Evolutionary conservation across 2,113 vertebrate species (phyloP).

Genomic region (Macquaria ambigua): DNA sequence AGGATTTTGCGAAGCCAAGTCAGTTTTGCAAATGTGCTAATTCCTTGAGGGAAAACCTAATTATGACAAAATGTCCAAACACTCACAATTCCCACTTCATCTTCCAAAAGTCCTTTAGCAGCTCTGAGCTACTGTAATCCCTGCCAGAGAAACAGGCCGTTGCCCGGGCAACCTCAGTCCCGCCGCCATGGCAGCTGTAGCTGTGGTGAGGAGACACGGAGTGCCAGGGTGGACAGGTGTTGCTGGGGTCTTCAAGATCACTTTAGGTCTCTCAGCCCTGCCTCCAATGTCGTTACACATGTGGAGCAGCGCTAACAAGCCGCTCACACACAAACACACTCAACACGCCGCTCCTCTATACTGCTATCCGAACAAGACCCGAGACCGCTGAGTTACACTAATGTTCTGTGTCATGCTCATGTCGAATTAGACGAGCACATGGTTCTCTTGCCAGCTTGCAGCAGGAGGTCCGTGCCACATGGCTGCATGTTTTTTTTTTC

Average conservation of each 20-base stretch:
- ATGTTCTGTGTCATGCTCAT: slow-evolving; percentile 58
- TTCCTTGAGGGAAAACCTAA: slow-evolving; percentile 66
- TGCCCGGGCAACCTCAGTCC: slow-evolving; percentile 72
- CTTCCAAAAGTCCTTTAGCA: slow-evolving; percentile 64
- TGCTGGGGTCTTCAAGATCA: slow-evolving; percentile 66
- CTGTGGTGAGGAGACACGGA: slow-evolving; percentile 47
- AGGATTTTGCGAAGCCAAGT: slow-evolving; percentile 45
- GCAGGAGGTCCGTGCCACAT: slow-evolving; percentile 68
- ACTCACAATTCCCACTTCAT: slow-evolving; percentile 66
- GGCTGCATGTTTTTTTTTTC: slow-evolving; percentile 34
- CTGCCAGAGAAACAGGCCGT: slow-evolving; percentile 69
- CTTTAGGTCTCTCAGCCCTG: slow-evolving; percentile 46
- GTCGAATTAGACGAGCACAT: slow-evolving; percentile 56
- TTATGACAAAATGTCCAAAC: slow-evolving; percentile 76
- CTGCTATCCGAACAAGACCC: slow-evolving; percentile 21
- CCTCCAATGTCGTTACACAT: slow-evolving; percentile 60
- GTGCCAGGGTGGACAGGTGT: slow-evolving; percentile 77
- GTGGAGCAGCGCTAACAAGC: slow-evolving; percentile 69
- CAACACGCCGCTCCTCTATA: slow-evolving; percentile 13
- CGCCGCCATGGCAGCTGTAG: slow-evolving; percentile 72
- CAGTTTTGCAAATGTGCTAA: slow-evolving; percentile 64
- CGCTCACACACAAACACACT: slow-evolving; percentile 39
- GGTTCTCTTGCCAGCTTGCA: slow-evolving; percentile 51
- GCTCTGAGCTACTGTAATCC: slow-evolving; percentile 63
- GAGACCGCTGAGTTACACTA: slow-evolving; percentile 61